phyloP scores from a whole-genome alignment of 2,797 vertebrate species.

The Tapirus indicus region DNA sequence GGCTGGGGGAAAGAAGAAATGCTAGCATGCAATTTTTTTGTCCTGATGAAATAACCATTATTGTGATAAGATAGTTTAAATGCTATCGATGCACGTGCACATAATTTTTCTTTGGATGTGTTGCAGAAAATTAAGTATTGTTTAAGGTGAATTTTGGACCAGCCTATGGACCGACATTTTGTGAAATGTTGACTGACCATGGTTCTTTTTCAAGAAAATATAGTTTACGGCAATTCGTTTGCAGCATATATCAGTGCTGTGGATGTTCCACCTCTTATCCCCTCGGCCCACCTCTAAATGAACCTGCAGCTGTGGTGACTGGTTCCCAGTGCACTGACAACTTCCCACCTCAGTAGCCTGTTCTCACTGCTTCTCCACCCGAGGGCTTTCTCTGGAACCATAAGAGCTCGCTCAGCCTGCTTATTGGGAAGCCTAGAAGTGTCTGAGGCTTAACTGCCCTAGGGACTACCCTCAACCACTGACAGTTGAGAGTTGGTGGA shows the following conservation, averaged over 20 bases:
- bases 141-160: neutral
- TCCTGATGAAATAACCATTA: neutral
- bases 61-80: neutral
- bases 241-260: neutral
- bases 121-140: conserved; percentile 28
- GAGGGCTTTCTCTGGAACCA: neutral
- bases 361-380: neutral
- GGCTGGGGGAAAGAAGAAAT: neutral
- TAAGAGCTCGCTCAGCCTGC: neutral
- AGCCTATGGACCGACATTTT: neutral
- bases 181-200: neutral
- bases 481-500: neutral
- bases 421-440: neutral
- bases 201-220: conserved; percentile 25
- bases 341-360: neutral
- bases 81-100: neutral
- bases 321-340: neutral
- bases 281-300: neutral
- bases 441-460: neutral
- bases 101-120: neutral
- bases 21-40: neutral
- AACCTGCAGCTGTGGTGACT: neutral
- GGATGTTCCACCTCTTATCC: neutral
- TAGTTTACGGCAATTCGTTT: neutral
- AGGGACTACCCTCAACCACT: neutral